Base-by-base conservation (phyloP, 2,888 invertebrate species). In the Papilio protenor region DNA sequence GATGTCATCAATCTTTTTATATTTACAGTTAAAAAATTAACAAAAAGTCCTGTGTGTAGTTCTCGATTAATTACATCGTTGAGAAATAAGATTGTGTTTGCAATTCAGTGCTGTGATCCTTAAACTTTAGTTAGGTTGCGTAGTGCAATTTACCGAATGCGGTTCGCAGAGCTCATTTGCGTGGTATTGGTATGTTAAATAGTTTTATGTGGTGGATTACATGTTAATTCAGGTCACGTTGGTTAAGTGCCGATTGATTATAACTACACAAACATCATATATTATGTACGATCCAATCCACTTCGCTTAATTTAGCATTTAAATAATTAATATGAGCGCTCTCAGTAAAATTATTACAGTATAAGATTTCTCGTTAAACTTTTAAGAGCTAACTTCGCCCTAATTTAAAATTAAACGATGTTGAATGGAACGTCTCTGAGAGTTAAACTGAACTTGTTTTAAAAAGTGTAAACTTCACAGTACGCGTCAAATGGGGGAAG, bases 401-500 rank as follows among this genome's bases (percentile, higher is more conserved):
- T 82, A 82, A 83, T 83, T 83, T 84, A 77, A 78, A 85, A 81
- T 83, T 84, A 83, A 84, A 83, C 81, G 81, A 75, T 81, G 79
- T 81, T 84, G 79, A 85, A 86, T 83, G 80, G 83, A 83, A 84
- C 83, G 81, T 85, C 82, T 78, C 77, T 52, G 79, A 81, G 81
- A 80, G 80, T 81, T 79, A 79, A 85, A 83, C 83, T 84, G 83
- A 84, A 87, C 84, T 86, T 86, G 83, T 86, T 87, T 85, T 82
- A 80, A 82, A 82, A 86, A 86, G 87, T 85, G 83, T 82, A 82
- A 83, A 83, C 82, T 84, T 82, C 81, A 57, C 14, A 79, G 80
- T 84, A 80, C 81, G 82, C 82, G 83, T 86, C 81, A 85, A 87
- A 87, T 85, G 85, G 84, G 83, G 83, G 83, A 89, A 88, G 86